Conservation (phyloP, 1,140 invertebrate genomes). For the Eubasilissa regina region DNA sequence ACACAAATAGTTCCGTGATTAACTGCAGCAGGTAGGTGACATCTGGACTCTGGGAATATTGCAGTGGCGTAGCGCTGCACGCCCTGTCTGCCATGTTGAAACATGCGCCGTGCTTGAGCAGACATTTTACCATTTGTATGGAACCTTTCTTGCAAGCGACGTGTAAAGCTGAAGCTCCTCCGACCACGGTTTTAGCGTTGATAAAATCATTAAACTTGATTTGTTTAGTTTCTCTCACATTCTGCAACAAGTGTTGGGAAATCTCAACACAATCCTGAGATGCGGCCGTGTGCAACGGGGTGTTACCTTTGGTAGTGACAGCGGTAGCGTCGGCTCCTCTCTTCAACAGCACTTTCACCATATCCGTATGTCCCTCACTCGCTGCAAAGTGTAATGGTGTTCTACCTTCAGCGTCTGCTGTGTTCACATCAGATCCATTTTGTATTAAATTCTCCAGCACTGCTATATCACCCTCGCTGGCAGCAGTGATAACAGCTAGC, state of each 20-base stretch:
- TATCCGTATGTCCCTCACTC: neutral
- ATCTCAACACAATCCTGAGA: neutral
- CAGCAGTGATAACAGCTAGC: neutral
- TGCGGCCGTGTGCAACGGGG: neutral
- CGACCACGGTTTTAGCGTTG: constrained; percentile 8
- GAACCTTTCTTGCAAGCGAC: neutral
- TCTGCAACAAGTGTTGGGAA: neutral
- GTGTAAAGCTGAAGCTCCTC: neutral
- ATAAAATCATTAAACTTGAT: neutral
- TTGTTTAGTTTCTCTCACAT: neutral
- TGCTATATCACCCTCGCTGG: neutral
- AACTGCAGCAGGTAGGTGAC: neutral
- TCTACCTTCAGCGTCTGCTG: constrained; percentile 6
- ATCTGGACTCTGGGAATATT: neutral
- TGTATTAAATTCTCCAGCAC: neutral
- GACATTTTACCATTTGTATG: neutral
- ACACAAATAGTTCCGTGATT: neutral
- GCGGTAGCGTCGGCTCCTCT: constrained; percentile 7
- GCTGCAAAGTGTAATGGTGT: constrained; percentile 3
- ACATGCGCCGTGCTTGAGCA: neutral
- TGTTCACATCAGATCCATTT: neutral
- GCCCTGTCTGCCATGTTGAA: neutral
- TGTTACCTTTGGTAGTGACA: neutral
- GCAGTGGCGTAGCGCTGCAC: neutral
- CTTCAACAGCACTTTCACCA: neutral